These are phyloP conservation scores for Netta rufina DNA, from an alignment of 2,797 vertebrate species.

Conservation along the genomic window DNA sequence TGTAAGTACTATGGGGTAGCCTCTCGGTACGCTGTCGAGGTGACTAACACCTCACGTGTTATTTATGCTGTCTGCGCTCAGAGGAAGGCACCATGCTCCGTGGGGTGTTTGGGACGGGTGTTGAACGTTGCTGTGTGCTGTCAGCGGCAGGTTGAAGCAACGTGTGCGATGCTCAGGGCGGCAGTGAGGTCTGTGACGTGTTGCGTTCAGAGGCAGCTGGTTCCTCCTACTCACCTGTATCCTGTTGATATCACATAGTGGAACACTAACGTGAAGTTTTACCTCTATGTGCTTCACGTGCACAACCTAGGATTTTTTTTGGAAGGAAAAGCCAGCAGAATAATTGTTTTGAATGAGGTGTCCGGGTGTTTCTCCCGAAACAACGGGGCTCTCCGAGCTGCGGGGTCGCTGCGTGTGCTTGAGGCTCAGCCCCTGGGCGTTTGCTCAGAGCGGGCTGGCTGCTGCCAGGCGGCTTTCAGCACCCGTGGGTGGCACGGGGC, in stretches of 20 bases:
- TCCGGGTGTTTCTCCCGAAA: neutral
- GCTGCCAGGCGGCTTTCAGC: neutral
- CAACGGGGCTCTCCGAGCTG: neutral
- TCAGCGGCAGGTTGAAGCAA: neutral
- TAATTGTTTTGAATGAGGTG: neutral
- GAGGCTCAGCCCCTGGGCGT: neutral
- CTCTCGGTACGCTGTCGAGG: accelerated
- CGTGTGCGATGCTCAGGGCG: accelerated
- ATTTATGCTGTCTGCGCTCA: neutral
- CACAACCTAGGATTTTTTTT: accelerated
- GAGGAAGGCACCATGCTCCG: accelerated
- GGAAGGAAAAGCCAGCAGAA: neutral
- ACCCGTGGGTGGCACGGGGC: too few relatives aligned
- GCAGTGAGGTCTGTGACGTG: accelerated
- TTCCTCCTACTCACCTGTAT: neutral
- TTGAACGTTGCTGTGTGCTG: accelerated
- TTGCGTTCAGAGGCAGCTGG: neutral
- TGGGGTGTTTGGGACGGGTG: accelerated
- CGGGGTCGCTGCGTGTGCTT: neutral
- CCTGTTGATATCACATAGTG: accelerated
- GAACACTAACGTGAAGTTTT: accelerated
- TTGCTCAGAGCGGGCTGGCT: too few relatives aligned
- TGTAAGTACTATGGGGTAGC: neutral
- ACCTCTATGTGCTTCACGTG: accelerated
- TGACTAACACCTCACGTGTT: neutral